A percentile compares a stretch with the other conserved stretches of the same genome.
phyloP scores from a whole-genome alignment of 2,888 invertebrate genomes.

The Epiblema foenella region DNA sequence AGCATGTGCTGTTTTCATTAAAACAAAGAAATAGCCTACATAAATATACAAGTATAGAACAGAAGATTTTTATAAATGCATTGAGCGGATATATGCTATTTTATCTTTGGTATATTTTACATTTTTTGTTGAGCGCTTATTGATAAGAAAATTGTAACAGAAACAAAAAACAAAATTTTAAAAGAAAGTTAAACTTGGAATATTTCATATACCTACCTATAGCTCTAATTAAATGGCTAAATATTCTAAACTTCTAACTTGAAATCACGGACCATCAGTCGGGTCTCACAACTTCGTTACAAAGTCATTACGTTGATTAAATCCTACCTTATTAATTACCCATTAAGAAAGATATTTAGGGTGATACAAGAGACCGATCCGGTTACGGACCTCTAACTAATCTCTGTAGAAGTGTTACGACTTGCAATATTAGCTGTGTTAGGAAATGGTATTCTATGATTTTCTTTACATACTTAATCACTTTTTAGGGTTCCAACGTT shows the following conservation, averaged over 20 bases:
- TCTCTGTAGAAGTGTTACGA: neutral
- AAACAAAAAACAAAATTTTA: too few species aligned
- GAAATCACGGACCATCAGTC: constrained; percentile 33
- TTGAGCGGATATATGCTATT: too few species aligned
- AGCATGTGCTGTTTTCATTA: neutral
- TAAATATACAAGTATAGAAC: too few species aligned
- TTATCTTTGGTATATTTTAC: too few species aligned
- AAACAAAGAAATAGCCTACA: neutral
- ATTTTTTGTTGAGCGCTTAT: too few species aligned
- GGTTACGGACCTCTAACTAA: constrained; percentile 9
- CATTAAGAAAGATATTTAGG: constrained; percentile 33
- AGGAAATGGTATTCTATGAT: constrained; percentile 1
- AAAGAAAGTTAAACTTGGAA: neutral
- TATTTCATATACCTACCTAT: neutral
- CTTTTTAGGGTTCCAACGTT: too few species aligned
- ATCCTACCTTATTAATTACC: constrained; percentile 41
- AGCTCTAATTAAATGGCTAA: neutral
- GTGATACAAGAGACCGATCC: constrained; percentile 18
- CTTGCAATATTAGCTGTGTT: constrained; percentile 1
- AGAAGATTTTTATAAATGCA: too few species aligned
- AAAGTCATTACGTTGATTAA: constrained; percentile 42
- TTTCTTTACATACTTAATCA: too few species aligned
- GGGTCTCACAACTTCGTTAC: constrained; percentile 39
- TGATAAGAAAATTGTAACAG: too few species aligned
- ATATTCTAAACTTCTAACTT: constrained; percentile 18